A percentile compares a stretch with the other conserved stretches of the same genome.
These are phyloP conservation scores for Nothobranchius kuhntae DNA, from an alignment of 2,113 vertebrate species.

Conservation along the genomic window DNA sequence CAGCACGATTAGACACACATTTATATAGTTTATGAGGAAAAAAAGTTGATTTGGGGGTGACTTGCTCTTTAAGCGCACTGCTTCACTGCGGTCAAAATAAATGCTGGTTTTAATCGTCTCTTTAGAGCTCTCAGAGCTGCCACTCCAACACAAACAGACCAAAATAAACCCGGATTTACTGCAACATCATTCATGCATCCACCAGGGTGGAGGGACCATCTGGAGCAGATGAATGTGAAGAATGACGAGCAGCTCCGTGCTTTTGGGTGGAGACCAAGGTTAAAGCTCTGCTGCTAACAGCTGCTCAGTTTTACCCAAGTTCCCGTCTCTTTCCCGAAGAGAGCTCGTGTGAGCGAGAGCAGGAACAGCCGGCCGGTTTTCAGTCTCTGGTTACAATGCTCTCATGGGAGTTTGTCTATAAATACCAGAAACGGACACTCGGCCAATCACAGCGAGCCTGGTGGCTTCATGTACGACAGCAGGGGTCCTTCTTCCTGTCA, in stretches of 20 bases:
- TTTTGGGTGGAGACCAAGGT: constrained; percentile 5
- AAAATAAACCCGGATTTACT: constrained; percentile 32
- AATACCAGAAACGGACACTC: constrained; percentile 56
- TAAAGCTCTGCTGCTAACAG: background rate
- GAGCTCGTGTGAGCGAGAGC: constrained; percentile 7
- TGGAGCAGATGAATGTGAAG: constrained; percentile 46
- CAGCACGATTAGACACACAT: too few relatives aligned
- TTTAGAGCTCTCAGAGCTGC: background rate
- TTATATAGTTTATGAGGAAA: too few relatives aligned
- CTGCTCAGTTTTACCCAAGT: background rate
- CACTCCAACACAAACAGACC: constrained; percentile 12
- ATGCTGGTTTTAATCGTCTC: background rate
- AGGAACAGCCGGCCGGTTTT: constrained; percentile 59
- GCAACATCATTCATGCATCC: constrained; percentile 15
- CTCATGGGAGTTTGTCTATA: constrained; percentile 60
- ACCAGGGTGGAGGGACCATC: constrained; percentile 26
- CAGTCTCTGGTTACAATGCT: constrained; percentile 66
- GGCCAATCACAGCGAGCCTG: constrained; percentile 31
- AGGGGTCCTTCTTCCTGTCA: constrained; percentile 2
- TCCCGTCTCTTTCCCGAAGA: background rate
- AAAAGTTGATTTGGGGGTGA: too few relatives aligned
- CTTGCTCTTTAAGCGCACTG: too few relatives aligned
- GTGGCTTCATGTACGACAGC: constrained; percentile 3
- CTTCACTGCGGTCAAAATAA: background rate
- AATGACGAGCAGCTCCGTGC: constrained; percentile 45